Evolutionary conservation across 2,113 vertebrate species (phyloP), one percentile per base, ranked within the genome.

Genomic region (Platysternon megacephalum): DNA sequence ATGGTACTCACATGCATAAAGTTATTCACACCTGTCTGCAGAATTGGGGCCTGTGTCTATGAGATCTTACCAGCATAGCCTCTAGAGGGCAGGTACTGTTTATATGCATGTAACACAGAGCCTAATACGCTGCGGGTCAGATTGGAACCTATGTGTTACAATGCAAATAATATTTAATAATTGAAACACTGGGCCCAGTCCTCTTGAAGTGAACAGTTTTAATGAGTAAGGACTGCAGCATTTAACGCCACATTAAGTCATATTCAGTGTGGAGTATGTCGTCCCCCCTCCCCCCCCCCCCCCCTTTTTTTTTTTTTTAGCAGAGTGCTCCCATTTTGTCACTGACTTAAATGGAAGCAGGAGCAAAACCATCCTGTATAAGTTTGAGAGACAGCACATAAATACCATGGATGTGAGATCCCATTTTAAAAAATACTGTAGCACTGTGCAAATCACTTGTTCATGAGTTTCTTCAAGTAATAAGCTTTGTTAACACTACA

Each of bases 121-220:
- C 85, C 74, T 52, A 46, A 85, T 56, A 24, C 91, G 85, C 93
- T 79, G 44, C 52, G 52, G 83, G 56, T 56, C 55, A 42, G n/a
- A 95, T 4, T 78, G 42, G 0, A 0, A 85, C 93, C 89, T 85
- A 93, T 85, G 49, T 52, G 48, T 56, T 79, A 65, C 39, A 90
- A 92, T 79, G 86, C n/a, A 79, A 82, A 4, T 88, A 74, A 84
- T 93, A 88, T 85, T 91, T 88, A 95, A 84, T 86, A 91, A 95
- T 79, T 92, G 56, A 89, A 95, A 89, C 49, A 49, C 74, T 74
- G 42, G 92, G 81, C 79, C 58, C 58, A 61, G 84, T 92, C 85
- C 65, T 84, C 52, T 1, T 95, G 85, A 96, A 92, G 84, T 86
- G 83, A 91, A 86, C 42, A 42, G 81, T 92, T 94, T 94, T 74